Base-by-base conservation (phyloP, 1,140 invertebrate species). In the Venturia canescens region DNA sequence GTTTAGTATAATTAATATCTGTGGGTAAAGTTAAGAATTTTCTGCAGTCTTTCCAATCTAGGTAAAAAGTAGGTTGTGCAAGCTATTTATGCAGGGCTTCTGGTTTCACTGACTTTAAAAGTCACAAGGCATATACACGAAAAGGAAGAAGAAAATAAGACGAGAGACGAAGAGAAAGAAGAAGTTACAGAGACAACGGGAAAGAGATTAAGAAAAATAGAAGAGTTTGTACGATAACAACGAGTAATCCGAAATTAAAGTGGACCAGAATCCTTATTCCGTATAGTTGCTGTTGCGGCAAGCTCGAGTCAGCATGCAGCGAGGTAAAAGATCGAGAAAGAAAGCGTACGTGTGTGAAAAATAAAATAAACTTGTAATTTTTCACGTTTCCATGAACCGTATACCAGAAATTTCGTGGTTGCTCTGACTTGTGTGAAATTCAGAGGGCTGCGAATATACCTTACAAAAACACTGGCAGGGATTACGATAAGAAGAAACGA, bases 401-500 rank as follows among this genome's bases (percentile, higher is more conserved):
- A n/a, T n/a, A 13, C 60, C 13, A 13, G 60, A 26, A 44, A 44
- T 44, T 44, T 26, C 60, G 23, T 3, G 9, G 18, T 9, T 2
- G 53, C 16, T n/a, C 1, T 5, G 3, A 1, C 60, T 26, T 66
- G 60, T 26, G 60, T 26, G 60, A 27, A 66, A 66, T n/a, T 23
- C 18, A 72, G 70, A 72, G 38, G 26, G 21, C n/a, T 48, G n/a
- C n/a, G 70, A 15, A 3, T 66, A 72, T 72, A 6, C n/a, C 18
- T 1, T 44, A 27, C 27, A 48, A 72, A 72, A 72, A 38, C 18
- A 72, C 38, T 38, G 70, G 21, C 38, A 48, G 70, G 38, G 70
- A 72, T 72, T 72, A 72, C 70, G 38, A 72, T 72, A 70, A 38
- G 67, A 44, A 72, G 70, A 72, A 72, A 72, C 70, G 70, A 48